phyloP scores from a whole-genome alignment of 2,113 vertebrate genomes.

The Myotis brandtii region DNA sequence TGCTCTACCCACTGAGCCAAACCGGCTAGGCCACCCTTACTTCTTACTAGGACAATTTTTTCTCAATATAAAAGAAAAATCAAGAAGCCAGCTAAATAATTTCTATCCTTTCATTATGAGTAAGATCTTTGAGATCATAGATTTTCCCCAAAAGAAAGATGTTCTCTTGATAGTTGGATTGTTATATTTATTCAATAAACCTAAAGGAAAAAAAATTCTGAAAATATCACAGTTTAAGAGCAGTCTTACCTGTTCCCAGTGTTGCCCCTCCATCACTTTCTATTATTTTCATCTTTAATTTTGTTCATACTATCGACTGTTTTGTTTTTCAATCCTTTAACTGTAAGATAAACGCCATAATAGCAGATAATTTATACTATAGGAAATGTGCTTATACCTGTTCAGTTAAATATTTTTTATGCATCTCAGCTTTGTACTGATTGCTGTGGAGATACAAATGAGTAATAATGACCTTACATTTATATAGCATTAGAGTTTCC shows the following conservation, averaged over 20 bases:
- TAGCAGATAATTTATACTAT: background rate
- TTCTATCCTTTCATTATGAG: constrained; percentile 3
- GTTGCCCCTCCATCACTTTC: background rate
- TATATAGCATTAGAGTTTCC: constrained; percentile 1
- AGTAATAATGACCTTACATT: background rate
- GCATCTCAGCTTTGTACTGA: background rate
- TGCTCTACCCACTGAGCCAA: too few species aligned
- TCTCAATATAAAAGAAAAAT: constrained; percentile 49
- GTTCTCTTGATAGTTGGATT: background rate
- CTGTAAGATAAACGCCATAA: too few species aligned
- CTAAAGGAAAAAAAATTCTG: background rate
- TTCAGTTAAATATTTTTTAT: constrained; percentile 5
- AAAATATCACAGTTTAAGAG: constrained; percentile 20
- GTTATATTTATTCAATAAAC: background rate
- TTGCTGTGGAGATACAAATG: constrained; percentile 15
- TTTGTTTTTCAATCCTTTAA: background rate
- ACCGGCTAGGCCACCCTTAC: too few species aligned
- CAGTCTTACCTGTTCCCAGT: background rate
- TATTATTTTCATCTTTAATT: background rate
- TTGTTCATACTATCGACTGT: background rate
- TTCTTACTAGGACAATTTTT: constrained; percentile 34
- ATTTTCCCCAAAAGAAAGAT: constrained; percentile 38
- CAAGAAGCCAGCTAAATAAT: constrained; percentile 5
- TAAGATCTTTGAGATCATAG: constrained; percentile 26
- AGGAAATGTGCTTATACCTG: background rate